These are phyloP conservation scores for Ricordea florida DNA, from an alignment of 92 coral and sea anemone species.

Conservation along the genomic window DNA sequence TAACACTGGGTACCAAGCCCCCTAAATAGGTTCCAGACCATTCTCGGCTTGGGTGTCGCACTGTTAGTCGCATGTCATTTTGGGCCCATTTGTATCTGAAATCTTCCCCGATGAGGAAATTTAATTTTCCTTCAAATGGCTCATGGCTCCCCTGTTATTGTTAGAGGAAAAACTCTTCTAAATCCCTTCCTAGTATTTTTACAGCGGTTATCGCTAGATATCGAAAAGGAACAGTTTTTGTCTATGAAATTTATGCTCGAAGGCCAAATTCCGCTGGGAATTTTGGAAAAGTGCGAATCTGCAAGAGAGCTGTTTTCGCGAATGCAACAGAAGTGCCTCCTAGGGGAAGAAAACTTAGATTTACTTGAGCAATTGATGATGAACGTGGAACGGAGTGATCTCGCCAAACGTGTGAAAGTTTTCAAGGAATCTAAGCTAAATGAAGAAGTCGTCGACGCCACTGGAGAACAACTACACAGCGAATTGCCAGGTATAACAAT, in stretches of 20 bases:
- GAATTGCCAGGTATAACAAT: background rate
- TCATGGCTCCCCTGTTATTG: background rate
- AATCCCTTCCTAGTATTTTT: background rate
- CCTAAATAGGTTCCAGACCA: too few species aligned
- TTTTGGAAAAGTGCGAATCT: background rate
- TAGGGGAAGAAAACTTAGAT: slow-evolving; percentile 2
- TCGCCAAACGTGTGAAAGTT: background rate
- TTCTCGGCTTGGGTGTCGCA: too few species aligned
- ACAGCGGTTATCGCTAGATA: background rate
- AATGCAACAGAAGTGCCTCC: background rate
- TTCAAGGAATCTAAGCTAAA: background rate
- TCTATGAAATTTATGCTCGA: background rate
- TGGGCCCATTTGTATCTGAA: too few species aligned
- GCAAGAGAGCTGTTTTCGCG: background rate
- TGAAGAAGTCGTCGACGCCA: background rate
- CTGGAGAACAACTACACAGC: background rate
- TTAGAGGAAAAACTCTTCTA: background rate
- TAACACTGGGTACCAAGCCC: too few species aligned
- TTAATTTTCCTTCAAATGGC: too few species aligned
- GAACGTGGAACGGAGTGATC: background rate
- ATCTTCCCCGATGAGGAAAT: too few species aligned
- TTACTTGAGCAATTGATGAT: background rate
- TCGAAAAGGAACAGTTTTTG: background rate
- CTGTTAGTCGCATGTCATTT: too few species aligned
- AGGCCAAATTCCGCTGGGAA: background rate